These are phyloP conservation scores for Andrena dorsata DNA, from an alignment of 2,888 invertebrate genomes.

Conservation along the genomic window DNA sequence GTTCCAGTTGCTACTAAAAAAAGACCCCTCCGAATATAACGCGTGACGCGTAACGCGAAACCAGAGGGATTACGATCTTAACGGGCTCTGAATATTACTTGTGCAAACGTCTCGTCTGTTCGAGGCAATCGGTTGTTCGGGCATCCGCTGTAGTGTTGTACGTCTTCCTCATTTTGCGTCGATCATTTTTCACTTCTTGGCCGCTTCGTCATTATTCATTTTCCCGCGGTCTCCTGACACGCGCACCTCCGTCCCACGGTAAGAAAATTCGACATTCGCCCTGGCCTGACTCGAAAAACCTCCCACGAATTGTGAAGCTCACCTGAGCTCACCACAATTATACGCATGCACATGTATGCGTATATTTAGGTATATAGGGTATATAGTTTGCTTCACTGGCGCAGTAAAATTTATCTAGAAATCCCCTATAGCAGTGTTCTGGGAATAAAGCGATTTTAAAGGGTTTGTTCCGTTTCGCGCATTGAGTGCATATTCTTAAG, in stretches of 20 bases:
- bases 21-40: not conserved
- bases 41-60: not conserved
- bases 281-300: slow-evolving; percentile 52
- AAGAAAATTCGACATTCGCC: slow-evolving; percentile 74
- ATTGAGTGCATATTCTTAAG: too few relatives aligned
- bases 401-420: too few relatives aligned
- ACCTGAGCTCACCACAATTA: slow-evolving; percentile 47
- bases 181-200: slow-evolving; percentile 84
- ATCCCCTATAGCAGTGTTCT: too few relatives aligned
- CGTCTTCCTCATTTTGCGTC: slow-evolving; percentile 86
- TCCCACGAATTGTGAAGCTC: slow-evolving; percentile 37
- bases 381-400: too few relatives aligned
- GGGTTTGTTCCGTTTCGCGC: too few relatives aligned
- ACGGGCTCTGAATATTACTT: slow-evolving; percentile 82
- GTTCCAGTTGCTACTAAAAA: not conserved
- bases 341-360: slow-evolving; percentile 23
- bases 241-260: slow-evolving; percentile 69
- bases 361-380: not conserved
- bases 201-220: slow-evolving; percentile 77
- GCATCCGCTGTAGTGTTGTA: slow-evolving; percentile 86
- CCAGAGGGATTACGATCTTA: slow-evolving; percentile 15
- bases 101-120: slow-evolving; percentile 87
- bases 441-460: too few relatives aligned
- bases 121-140: slow-evolving; percentile 86
- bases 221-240: slow-evolving; percentile 76